phyloP scores from a whole-genome alignment of 2,888 invertebrate genomes.

The Ischnus inquisitorius region DNA sequence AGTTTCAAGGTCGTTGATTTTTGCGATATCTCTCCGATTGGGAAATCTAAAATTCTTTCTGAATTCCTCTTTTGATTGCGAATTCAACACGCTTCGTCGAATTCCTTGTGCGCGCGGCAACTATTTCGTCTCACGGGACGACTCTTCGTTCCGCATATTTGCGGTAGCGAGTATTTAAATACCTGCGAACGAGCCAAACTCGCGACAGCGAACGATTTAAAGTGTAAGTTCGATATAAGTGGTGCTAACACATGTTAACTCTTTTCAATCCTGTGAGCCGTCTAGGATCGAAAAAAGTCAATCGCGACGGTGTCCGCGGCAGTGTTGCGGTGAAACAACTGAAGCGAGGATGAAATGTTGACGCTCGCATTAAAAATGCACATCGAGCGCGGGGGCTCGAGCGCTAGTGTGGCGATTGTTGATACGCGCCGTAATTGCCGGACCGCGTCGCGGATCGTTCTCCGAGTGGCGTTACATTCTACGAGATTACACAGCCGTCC shows the following conservation, averaged over 20 bases:
- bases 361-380: not conserved
- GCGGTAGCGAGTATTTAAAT: too few species aligned
- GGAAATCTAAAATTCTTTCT: too few species aligned
- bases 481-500: not conserved
- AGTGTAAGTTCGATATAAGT: too few species aligned
- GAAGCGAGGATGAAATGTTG: not conserved
- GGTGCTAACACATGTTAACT: not conserved
- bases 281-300: not conserved
- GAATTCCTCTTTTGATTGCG: too few species aligned
- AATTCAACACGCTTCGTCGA: too few species aligned
- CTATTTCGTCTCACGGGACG: too few species aligned
- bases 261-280: not conserved
- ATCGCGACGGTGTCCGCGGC: not conserved
- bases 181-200: too few species aligned
- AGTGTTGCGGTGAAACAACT: not conserved
- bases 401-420: not conserved
- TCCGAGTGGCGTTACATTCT: not conserved
- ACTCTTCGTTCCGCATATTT: too few species aligned
- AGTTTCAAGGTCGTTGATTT: too few species aligned
- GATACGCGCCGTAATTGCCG: not conserved
- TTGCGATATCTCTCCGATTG: too few species aligned
- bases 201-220: too few species aligned
- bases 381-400: not conserved
- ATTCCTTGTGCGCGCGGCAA: too few species aligned
- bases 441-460: not conserved